Evolutionary conservation across 2,113 vertebrate species (phyloP), one percentile per base, ranked within the genome.

Genomic region (Xerus inauris): DNA sequence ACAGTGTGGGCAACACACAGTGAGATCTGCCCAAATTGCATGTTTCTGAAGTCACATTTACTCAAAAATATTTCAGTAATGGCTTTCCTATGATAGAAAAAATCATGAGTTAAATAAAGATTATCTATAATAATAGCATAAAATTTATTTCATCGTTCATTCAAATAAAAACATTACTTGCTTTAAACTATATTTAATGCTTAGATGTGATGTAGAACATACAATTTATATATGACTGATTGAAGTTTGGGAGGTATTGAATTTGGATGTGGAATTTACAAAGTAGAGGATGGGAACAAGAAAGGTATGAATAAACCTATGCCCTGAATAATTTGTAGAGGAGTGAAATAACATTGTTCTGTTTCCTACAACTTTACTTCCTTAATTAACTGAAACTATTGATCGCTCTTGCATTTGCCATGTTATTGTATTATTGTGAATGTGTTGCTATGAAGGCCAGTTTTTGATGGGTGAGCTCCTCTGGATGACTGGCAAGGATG

Each of bases 321-420:
- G 10, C 22, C 51, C 10, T 82, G 47, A 45, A 72, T 81, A 82
- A 62, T 91, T 59, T 91, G 30, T 35, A 57, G 45, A 22, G 13
- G 30, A 19, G 8, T 81, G 81, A 94, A 89, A 84, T 35, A 92
- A 10, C 20, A n/a, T 94, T 89, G 14, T 87, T 81, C 54, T 84
- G 42, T 8, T 73, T 16, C 5, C 20, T 49, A 4, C 91, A 84
- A 88, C 20, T 95, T 79, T 6, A 38, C n/a, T 84, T 86, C 17
- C 22, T 22, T 73, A 82, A 67, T 75, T 94, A 87, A 24, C 24
- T 1, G 0, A 87, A 92, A 79, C 87, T 62, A 42, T 19, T 45
- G 67, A 62, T 86, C 75, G 40, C 84, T 71, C 49, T 28, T 87
- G 65, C n/a, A 11, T 80, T 81, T 94, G 84, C 84, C 2, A 9